Percentiles rank a stretch among this genome's conserved stretches.
Evolutionary conservation across 2,113 vertebrate species (phyloP).

Genomic region (Nymphicus hollandicus): DNA sequence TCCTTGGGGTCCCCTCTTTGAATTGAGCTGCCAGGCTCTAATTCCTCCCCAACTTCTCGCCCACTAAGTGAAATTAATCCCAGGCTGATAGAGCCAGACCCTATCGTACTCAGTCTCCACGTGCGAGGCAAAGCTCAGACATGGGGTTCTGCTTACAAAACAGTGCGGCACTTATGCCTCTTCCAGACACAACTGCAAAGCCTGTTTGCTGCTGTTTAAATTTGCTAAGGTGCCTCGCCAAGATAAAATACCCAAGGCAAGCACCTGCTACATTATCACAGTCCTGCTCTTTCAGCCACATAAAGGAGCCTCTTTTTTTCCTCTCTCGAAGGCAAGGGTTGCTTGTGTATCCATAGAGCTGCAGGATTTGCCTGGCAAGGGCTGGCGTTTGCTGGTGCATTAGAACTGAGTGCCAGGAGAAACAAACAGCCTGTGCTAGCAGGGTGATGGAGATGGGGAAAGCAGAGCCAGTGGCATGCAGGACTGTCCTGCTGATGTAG

Average conservation of each 20-base stretch:
- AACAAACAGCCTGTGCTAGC: neutral
- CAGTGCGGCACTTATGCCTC: slow-evolving; percentile 58
- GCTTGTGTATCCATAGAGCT: neutral
- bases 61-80: neutral
- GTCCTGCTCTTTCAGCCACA: slow-evolving; percentile 55
- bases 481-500: rapidly evolving
- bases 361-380: neutral
- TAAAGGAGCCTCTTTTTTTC: slow-evolving; percentile 39
- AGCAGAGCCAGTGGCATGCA: neutral
- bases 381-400: neutral
- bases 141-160: slow-evolving; percentile 43
- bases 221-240: slow-evolving; percentile 67
- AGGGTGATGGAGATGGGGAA: neutral
- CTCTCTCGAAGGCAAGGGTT: neutral
- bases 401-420: neutral
- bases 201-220: slow-evolving; percentile 48
- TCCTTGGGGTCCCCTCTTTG: neutral
- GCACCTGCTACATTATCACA: slow-evolving; percentile 56
- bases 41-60: slow-evolving; percentile 28
- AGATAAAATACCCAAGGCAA: slow-evolving; percentile 62
- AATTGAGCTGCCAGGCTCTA: neutral
- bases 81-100: neutral
- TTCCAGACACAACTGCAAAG: slow-evolving; percentile 25
- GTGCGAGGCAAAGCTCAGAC: slow-evolving; percentile 55
- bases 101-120: neutral